phyloP scores from a whole-genome alignment of 2,113 vertebrate genomes.

The Hirundichthys speculiger region DNA sequence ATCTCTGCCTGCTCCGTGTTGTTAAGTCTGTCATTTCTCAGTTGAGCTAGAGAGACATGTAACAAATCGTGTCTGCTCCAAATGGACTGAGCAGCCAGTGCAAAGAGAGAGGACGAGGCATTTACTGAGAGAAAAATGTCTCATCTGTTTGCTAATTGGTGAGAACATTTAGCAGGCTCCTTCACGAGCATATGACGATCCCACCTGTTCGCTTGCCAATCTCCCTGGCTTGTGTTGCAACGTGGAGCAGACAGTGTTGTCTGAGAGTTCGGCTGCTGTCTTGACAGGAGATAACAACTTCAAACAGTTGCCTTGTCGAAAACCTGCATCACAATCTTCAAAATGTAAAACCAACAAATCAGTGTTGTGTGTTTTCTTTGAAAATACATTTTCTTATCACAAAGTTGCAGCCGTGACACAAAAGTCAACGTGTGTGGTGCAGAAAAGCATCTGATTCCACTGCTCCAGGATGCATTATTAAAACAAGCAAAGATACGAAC shows the following conservation, averaged over 20 bases:
- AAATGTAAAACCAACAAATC: constrained; percentile 42
- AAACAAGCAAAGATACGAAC: too few relatives aligned
- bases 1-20: constrained; percentile 42
- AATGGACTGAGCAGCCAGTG: constrained; percentile 26
- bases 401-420: not conserved
- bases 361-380: constrained; percentile 13
- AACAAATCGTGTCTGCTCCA: constrained; percentile 47
- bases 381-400: constrained; percentile 4
- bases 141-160: constrained; percentile 69
- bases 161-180: constrained; percentile 63
- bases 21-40: constrained; percentile 51
- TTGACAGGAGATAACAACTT: constrained; percentile 58
- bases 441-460: constrained; percentile 10
- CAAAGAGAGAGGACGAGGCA: constrained; percentile 3
- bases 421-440: not conserved
- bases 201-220: constrained; percentile 70
- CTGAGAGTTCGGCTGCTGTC: constrained; percentile 48
- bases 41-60: constrained; percentile 31
- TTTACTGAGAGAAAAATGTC: constrained; percentile 43
- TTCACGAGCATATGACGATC: constrained; percentile 64
- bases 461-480: not conserved
- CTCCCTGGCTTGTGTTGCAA: constrained; percentile 51
- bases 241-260: constrained; percentile 55
- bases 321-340: constrained; percentile 31
- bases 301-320: constrained; percentile 50